phyloP scores from a whole-genome alignment of 1,140 invertebrate species.

The Paralvinella palmiformis region DNA sequence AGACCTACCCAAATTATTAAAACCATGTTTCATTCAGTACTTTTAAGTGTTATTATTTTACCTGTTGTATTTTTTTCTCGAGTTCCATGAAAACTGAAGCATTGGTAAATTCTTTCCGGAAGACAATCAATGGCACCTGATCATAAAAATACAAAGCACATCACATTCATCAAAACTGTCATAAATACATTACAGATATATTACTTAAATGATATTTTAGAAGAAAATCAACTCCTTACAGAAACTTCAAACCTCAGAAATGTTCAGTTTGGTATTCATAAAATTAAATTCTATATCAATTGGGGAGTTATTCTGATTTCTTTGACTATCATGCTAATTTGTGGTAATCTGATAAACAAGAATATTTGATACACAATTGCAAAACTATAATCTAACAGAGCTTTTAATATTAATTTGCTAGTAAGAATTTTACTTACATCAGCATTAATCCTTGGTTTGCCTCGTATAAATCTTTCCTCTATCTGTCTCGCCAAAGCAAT shows the following conservation, averaged over 20 bases:
- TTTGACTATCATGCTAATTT: slow-evolving; percentile 3
- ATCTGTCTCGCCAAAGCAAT: slow-evolving; percentile 26
- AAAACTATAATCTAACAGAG: background rate
- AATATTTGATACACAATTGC: background rate
- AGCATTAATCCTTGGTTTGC: slow-evolving; percentile 22
- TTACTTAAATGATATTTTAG: background rate
- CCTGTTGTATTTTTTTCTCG: slow-evolving; percentile 32
- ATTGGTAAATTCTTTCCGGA: slow-evolving; percentile 31
- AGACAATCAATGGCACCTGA: slow-evolving; percentile 31
- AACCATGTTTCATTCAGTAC: background rate
- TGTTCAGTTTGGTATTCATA: background rate
- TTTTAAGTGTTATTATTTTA: slow-evolving; percentile 12
- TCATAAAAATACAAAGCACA: background rate
- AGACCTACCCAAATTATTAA: background rate
- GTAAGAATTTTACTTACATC: background rate
- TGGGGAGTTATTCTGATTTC: slow-evolving; percentile 7
- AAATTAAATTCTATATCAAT: slow-evolving; percentile 1
- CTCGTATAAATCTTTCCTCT: slow-evolving; percentile 24
- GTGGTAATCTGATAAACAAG: background rate
- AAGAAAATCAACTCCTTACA: background rate
- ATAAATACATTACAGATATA: background rate
- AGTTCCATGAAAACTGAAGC: slow-evolving; percentile 27
- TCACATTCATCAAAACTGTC: background rate
- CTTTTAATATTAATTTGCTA: background rate
- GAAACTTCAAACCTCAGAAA: slow-evolving; percentile 1